Percentiles rank a stretch among this genome's conserved stretches.
These are phyloP conservation scores for Galeruca laticollis DNA, from an alignment of 2,888 invertebrate genomes.

Conservation along the genomic window DNA sequence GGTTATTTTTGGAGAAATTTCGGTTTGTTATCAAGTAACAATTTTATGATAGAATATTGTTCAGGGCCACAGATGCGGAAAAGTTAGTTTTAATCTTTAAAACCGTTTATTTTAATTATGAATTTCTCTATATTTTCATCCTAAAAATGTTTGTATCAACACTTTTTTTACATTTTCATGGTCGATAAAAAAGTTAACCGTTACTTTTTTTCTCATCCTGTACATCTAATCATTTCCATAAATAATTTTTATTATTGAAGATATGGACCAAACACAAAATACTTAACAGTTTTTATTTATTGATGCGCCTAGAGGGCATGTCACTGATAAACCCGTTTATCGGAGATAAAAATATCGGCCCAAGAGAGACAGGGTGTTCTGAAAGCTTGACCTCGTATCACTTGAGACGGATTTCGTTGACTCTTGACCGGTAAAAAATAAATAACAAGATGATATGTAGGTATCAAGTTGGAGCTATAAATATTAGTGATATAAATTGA, in stretches of 20 bases:
- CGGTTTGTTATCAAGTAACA: too few species aligned
- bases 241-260: not conserved
- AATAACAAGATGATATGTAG: conserved; percentile 9
- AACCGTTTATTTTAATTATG: too few species aligned
- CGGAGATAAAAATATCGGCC: conserved; percentile 25
- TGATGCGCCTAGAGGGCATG: conserved; percentile 10
- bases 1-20: too few species aligned
- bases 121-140: too few species aligned
- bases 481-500: conserved; percentile 8
- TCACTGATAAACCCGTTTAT: conserved; percentile 30
- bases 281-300: conserved; percentile 13
- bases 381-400: conserved; percentile 27
- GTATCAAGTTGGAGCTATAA: conserved; percentile 2
- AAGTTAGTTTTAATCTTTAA: too few species aligned
- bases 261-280: conserved; percentile 8
- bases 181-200: not conserved
- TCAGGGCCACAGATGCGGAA: too few species aligned
- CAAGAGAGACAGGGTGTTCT: conserved; percentile 20
- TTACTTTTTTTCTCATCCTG: not conserved
- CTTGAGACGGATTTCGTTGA: conserved; percentile 21
- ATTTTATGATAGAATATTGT: too few species aligned
- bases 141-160: too few species aligned
- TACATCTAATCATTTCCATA: conserved; percentile 2
- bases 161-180: too few species aligned
- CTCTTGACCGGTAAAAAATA: conserved; percentile 27